Percentiles rank a stretch among this genome's conserved stretches.
Evolutionary conservation across 1,140 invertebrate species (phyloP).

Genomic region (Apis cerana): DNA sequence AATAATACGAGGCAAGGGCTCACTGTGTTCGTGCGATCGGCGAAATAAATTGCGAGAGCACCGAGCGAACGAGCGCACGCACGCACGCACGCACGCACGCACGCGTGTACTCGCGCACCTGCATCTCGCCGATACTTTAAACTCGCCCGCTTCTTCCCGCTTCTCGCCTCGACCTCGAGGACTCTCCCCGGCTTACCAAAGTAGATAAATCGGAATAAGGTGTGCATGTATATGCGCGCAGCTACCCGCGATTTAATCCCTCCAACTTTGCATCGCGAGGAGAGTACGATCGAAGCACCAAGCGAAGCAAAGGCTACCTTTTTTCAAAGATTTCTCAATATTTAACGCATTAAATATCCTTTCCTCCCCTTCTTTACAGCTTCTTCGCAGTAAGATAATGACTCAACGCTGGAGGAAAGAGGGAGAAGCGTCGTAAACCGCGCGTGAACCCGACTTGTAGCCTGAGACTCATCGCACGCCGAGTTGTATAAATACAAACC

Average conservation of each 20-base stretch:
- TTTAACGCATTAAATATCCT: too few relatives aligned
- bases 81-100: background rate
- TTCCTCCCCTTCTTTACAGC: too few relatives aligned
- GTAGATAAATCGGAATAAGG: slow-evolving; percentile 61
- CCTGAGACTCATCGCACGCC: too few relatives aligned
- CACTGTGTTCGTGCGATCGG: slow-evolving; percentile 48
- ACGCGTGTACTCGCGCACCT: slow-evolving; percentile 48
- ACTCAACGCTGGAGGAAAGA: too few relatives aligned
- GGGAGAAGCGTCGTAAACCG: background rate
- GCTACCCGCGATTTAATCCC: slow-evolving; percentile 1
- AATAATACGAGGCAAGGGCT: slow-evolving; percentile 55
- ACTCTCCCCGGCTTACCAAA: slow-evolving; percentile 25
- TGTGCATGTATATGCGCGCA: slow-evolving; percentile 3
- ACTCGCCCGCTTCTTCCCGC: background rate
- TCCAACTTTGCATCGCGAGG: background rate
- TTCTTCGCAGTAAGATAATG: too few relatives aligned
- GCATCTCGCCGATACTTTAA: slow-evolving; percentile 53
- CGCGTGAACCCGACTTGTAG: too few relatives aligned
- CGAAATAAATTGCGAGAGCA: slow-evolving; percentile 59
- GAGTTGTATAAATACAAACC: background rate
- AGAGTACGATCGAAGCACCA: background rate
- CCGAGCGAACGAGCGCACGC: background rate
- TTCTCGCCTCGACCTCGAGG: background rate
- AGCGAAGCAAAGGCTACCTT: background rate
- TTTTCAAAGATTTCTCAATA: too few relatives aligned